Evolutionary conservation across 2,797 vertebrate species (phyloP).

Genomic region (Schizopygopsis malacanthus): DNA sequence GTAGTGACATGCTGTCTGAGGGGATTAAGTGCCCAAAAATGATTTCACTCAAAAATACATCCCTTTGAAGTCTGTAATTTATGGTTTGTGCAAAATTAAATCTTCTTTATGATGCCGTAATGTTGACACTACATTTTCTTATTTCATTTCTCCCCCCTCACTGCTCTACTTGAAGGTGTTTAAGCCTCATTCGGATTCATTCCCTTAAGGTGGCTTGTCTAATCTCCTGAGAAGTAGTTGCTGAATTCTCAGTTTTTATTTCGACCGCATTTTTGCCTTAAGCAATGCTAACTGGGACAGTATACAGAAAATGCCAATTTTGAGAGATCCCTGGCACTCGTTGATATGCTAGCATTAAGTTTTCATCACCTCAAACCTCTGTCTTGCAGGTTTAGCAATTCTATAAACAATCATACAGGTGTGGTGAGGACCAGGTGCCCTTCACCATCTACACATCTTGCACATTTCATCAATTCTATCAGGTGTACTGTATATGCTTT

Average conservation of each 20-base stretch:
- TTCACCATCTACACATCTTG: constrained; percentile 40
- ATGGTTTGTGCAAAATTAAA: constrained; percentile 48
- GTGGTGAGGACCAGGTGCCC: constrained; percentile 51
- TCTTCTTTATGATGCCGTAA: constrained; percentile 30
- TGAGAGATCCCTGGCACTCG: constrained; percentile 47
- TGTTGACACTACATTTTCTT: constrained; percentile 51
- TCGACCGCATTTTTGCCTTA: constrained; percentile 37
- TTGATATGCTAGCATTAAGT: constrained; percentile 54
- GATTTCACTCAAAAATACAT: constrained; percentile 45
- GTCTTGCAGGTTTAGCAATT: constrained; percentile 36
- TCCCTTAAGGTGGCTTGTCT: constrained; percentile 42
- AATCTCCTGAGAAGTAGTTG: constrained; percentile 48
- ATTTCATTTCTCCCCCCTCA: constrained; percentile 42
- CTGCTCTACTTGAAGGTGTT: constrained; percentile 45
- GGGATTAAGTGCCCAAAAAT: constrained; percentile 47
- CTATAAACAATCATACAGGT: constrained; percentile 61
- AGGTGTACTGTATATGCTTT: constrained; percentile 21
- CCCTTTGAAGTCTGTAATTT: constrained; percentile 52
- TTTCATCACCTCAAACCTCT: constrained; percentile 55
- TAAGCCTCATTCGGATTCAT: constrained; percentile 49
- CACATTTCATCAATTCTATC: constrained; percentile 50
- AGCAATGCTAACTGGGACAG: constrained; percentile 29
- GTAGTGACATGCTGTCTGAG: constrained; percentile 47
- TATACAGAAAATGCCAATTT: constrained; percentile 51
- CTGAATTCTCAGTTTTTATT: constrained; percentile 50